Conservation (phyloP, 37 sponge, comb jelly and placozoan species). For the Oopsacas minuta region DNA sequence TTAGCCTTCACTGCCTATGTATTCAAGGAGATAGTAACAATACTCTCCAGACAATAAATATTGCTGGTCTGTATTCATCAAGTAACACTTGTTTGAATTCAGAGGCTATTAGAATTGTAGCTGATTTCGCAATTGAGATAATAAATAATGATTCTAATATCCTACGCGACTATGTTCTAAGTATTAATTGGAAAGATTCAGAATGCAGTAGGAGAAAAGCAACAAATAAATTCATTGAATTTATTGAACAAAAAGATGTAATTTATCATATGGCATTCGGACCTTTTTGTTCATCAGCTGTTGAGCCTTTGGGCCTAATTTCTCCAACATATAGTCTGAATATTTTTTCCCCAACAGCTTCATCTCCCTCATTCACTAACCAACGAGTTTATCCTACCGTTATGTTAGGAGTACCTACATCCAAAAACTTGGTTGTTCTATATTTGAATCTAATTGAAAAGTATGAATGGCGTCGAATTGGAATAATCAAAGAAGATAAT, state of each 20-base stretch:
- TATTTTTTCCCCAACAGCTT: background rate
- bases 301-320: background rate
- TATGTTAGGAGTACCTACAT: background rate
- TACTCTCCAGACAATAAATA: background rate
- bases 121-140: background rate
- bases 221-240: background rate
- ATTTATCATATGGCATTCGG: background rate
- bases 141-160: background rate
- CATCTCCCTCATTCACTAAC: background rate
- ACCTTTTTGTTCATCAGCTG: background rate
- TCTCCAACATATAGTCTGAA: background rate
- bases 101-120: background rate
- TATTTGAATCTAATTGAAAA: background rate
- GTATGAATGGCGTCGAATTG: background rate
- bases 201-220: background rate
- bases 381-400: background rate
- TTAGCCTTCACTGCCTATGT: background rate
- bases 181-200: background rate
- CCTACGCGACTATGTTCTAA: background rate
- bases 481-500: background rate
- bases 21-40: background rate
- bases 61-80: background rate
- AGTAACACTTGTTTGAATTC: background rate
- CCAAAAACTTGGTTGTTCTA: background rate
- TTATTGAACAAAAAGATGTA: background rate